A percentile compares a stretch with the other conserved stretches of the same genome.
Evolutionary conservation across 1,140 invertebrate species (phyloP).

Genomic region (Drepana arcuata): DNA sequence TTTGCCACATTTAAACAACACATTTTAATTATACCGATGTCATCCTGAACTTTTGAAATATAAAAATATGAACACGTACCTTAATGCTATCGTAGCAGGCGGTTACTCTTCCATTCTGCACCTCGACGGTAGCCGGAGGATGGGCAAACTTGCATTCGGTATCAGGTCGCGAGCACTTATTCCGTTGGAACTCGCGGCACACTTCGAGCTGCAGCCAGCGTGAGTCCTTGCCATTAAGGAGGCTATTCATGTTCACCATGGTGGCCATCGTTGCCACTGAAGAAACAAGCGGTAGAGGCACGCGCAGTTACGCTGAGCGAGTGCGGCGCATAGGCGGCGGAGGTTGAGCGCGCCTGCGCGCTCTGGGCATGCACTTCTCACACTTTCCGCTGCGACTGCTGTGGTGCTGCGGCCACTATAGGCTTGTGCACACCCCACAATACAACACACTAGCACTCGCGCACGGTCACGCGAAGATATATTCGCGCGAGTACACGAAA

Average conservation of each 20-base stretch:
- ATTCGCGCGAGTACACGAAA: constrained; percentile 23
- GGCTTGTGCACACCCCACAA: constrained; percentile 37
- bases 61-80: constrained; percentile 77
- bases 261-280: constrained; percentile 80
- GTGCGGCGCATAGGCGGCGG: constrained; percentile 63
- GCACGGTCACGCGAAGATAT: constrained; percentile 21
- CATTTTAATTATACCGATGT: too few relatives aligned
- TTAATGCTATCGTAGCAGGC: constrained; percentile 99
- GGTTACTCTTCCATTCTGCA: constrained; percentile 99
- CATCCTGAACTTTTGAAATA: too few relatives aligned
- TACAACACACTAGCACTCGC: constrained; percentile 43
- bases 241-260: constrained; percentile 97
- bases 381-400: constrained; percentile 21
- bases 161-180: constrained; percentile 98
- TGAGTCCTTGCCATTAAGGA: constrained; percentile 98
- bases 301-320: constrained; percentile 54
- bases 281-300: constrained; percentile 26
- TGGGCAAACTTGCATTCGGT: constrained; percentile 99
- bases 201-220: constrained; percentile 99
- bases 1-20: too few relatives aligned
- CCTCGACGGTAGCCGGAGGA: constrained; percentile 98
- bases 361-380: constrained; percentile 48
- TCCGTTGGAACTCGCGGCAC: constrained; percentile 99
- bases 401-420: constrained; percentile 18
- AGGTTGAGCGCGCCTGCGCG: constrained; percentile 51